Evolutionary conservation across 2,797 vertebrate species (phyloP).

Genomic region (Babyrousa celebensis): DNA sequence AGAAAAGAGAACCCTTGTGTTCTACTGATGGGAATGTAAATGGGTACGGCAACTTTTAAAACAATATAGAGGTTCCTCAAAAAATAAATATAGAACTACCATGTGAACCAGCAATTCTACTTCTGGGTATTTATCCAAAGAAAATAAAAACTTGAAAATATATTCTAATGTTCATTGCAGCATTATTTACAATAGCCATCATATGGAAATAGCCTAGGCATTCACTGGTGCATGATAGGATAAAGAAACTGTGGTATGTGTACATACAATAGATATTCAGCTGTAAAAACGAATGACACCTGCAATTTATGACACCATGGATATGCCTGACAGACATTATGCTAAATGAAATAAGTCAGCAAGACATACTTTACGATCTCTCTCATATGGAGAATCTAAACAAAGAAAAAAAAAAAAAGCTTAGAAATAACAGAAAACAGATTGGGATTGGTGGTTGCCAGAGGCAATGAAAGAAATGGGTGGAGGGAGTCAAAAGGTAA

Average conservation of each 20-base stretch:
- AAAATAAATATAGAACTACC: background rate
- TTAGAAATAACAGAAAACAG: background rate
- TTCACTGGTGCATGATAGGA: background rate
- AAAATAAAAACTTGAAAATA: background rate
- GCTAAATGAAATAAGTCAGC: background rate
- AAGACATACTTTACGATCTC: background rate
- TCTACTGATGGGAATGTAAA: background rate
- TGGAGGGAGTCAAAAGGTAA: background rate
- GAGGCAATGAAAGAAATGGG: background rate
- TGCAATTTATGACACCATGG: background rate
- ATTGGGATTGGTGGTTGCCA: background rate
- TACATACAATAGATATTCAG: background rate
- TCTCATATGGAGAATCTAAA: background rate
- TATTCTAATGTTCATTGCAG: background rate
- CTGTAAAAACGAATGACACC: background rate
- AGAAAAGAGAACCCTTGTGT: background rate
- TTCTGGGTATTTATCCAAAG: background rate
- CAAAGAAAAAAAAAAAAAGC: background rate
- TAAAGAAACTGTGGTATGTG: background rate
- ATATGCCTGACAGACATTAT: background rate
- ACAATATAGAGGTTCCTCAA: background rate
- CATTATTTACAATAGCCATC: background rate
- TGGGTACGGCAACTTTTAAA: background rate
- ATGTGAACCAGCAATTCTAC: background rate
- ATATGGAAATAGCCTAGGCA: background rate